Conservation (phyloP, 2,113 vertebrate genomes). For the Origma solitaria region DNA sequence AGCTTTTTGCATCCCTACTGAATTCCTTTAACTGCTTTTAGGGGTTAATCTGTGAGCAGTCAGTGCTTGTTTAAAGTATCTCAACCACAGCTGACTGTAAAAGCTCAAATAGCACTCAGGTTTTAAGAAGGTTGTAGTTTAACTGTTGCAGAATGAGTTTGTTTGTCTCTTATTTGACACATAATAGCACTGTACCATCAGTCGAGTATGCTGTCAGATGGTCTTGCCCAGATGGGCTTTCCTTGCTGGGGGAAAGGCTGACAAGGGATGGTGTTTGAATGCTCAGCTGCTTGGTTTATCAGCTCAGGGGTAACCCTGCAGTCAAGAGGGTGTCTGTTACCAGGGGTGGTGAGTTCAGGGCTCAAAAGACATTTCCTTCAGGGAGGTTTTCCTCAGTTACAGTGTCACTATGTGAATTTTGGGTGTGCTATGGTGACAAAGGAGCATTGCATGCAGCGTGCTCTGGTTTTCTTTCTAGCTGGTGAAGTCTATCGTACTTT, state of each 20-base stretch:
- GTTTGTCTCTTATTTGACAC: background rate
- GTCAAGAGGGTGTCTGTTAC: background rate
- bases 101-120: background rate
- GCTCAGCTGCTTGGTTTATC: background rate
- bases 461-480: background rate
- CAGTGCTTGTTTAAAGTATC: background rate
- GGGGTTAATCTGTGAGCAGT: background rate
- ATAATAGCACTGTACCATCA: background rate
- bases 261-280: background rate
- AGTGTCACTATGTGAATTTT: background rate
- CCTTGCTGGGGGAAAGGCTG: background rate
- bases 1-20: background rate
- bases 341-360: background rate
- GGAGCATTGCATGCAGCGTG: background rate
- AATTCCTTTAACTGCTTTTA: background rate
- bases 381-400: background rate
- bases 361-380: background rate
- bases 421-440: background rate
- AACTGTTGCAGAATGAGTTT: background rate
- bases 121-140: background rate
- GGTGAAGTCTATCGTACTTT: background rate
- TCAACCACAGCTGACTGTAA: background rate
- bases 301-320: background rate
- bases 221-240: background rate
- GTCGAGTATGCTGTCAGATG: background rate